Conservation (phyloP, 2,797 vertebrate genomes). For the Eulemur albifrons region DNA sequence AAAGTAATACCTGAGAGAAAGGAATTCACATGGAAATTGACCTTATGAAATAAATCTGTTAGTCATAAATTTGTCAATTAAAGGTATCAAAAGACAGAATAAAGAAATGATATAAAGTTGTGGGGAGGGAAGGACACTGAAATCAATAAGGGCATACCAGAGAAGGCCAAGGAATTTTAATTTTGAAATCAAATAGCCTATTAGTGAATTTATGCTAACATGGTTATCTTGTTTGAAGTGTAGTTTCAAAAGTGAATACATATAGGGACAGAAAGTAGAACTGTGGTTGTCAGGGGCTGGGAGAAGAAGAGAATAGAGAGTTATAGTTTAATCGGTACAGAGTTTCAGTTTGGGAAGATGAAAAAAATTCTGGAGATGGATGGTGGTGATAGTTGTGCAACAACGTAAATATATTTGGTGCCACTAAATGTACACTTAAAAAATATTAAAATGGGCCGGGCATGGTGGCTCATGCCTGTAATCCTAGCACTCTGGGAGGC, state of each 20-base stretch:
- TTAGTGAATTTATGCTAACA: not conserved
- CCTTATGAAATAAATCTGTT: not conserved
- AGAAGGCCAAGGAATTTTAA: not conserved
- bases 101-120: not conserved
- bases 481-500: no score
- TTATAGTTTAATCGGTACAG: not conserved
- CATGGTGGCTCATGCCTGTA: no score
- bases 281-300: not conserved
- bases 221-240: not conserved
- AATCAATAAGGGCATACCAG: not conserved
- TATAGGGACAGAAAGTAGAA: not conserved
- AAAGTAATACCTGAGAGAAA: not conserved
- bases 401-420: not conserved
- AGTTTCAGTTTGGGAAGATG: not conserved
- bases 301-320: not conserved
- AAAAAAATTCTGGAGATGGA: not conserved
- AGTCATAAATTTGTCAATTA: not conserved
- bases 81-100: not conserved
- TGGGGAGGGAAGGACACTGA: not conserved
- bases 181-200: not conserved
- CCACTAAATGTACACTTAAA: not conserved
- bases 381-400: not conserved
- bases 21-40: not conserved
- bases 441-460: not conserved
- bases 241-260: constrained; percentile 5